Conservation (phyloP, 1,140 invertebrate species). For the Gonatopus flavifemur region DNA sequence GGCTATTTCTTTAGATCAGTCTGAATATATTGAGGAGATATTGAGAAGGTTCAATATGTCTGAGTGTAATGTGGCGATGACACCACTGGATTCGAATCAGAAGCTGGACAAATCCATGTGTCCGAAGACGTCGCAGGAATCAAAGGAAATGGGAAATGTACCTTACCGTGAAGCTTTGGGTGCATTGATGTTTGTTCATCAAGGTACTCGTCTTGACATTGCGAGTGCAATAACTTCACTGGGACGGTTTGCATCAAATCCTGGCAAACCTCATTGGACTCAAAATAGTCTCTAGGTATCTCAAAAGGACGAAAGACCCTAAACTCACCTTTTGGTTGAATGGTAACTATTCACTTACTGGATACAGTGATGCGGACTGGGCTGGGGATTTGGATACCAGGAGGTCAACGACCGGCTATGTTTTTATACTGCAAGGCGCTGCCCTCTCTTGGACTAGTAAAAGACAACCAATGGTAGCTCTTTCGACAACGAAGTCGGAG, state of each 20-base stretch:
- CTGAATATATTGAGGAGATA: neutral
- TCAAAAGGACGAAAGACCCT: too few relatives aligned
- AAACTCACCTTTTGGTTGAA: too few relatives aligned
- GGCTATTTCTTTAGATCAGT: neutral
- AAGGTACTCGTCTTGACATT: conserved; percentile 1
- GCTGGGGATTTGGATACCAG: too few relatives aligned
- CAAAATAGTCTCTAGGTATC: too few relatives aligned
- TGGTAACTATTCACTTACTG: too few relatives aligned
- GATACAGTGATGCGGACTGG: too few relatives aligned
- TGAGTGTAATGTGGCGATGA: neutral
- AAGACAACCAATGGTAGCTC: too few relatives aligned
- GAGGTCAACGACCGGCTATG: too few relatives aligned
- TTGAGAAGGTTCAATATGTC: neutral
- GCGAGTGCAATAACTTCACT: neutral
- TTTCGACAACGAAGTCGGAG: too few relatives aligned
- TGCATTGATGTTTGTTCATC: neutral
- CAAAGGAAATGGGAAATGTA: neutral
- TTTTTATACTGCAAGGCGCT: too few relatives aligned
- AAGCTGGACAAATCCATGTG: neutral
- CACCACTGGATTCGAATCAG: neutral
- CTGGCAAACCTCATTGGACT: neutral
- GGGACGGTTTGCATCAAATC: conserved; percentile 1
- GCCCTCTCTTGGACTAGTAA: too few relatives aligned
- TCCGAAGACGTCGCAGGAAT: neutral
- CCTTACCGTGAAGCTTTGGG: conserved; percentile 2